A percentile compares a stretch with the other conserved stretches of the same genome.
phyloP scores from a whole-genome alignment of 2,888 invertebrate species.

The Globia sparganii region DNA sequence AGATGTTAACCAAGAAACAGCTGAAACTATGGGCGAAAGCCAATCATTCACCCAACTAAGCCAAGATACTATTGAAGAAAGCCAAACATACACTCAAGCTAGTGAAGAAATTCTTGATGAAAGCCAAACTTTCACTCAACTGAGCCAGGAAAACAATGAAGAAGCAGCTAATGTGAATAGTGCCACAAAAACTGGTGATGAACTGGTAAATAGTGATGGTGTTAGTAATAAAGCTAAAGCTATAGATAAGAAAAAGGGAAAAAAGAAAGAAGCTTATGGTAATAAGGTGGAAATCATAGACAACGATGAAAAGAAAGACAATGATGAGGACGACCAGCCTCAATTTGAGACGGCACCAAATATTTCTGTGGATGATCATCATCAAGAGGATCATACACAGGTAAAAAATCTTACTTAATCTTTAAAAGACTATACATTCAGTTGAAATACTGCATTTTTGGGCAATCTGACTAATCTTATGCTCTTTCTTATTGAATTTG shows the following conservation, averaged over 20 bases:
- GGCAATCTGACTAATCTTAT: not conserved
- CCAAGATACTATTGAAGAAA: slow-evolving; percentile 55
- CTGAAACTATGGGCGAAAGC: slow-evolving; percentile 26
- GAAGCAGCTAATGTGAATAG: slow-evolving; percentile 41
- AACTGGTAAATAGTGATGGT: slow-evolving; percentile 56
- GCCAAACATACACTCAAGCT: slow-evolving; percentile 29
- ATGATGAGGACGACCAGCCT: slow-evolving; percentile 82
- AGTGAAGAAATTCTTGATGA: slow-evolving; percentile 56
- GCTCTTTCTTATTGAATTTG: not conserved
- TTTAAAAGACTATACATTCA: not conserved
- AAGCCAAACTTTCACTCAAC: slow-evolving; percentile 43
- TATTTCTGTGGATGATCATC: slow-evolving; percentile 79
- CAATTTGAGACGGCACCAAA: slow-evolving; percentile 90
- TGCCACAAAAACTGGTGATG: slow-evolving; percentile 63
- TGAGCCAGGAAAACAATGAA: slow-evolving; percentile 38
- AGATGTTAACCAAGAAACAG: slow-evolving; percentile 17
- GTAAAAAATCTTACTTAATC: slow-evolving; percentile 65
- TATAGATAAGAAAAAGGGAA: slow-evolving; percentile 67
- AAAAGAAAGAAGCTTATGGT: slow-evolving; percentile 43
- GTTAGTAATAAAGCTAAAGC: slow-evolving; percentile 66
- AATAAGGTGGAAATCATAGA: slow-evolving; percentile 43
- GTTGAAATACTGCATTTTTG: not conserved
- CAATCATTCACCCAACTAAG: slow-evolving; percentile 41
- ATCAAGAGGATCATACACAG: slow-evolving; percentile 87
- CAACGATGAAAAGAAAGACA: slow-evolving; percentile 71